phyloP scores from a whole-genome alignment of 2,113 vertebrate genomes.

The Corynorhinus townsendii region DNA sequence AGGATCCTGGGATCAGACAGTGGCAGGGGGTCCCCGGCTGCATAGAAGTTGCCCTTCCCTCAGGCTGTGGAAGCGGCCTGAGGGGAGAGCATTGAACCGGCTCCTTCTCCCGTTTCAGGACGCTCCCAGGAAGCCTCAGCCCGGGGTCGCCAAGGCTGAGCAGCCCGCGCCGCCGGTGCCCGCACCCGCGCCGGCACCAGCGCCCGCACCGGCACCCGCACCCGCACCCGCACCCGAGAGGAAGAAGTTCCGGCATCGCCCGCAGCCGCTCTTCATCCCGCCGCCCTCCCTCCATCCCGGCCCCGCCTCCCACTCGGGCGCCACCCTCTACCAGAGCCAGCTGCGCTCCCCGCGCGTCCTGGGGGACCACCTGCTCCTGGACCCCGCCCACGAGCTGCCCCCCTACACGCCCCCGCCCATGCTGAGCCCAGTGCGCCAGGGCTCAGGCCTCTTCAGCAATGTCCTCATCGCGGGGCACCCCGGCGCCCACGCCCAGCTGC shows the following conservation, averaged over 20 bases:
- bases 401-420: slow-evolving; percentile 90
- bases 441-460: slow-evolving; percentile 89
- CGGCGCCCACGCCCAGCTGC: slow-evolving; percentile 76
- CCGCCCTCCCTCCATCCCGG: slow-evolving; percentile 79
- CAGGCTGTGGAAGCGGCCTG: background rate
- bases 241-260: slow-evolving; percentile 85
- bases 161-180: slow-evolving; percentile 58
- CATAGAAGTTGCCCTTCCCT: too few species aligned
- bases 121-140: slow-evolving; percentile 75
- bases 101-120: slow-evolving; percentile 76
- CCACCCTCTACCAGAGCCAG: slow-evolving; percentile 89
- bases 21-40: background rate
- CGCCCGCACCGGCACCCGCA: slow-evolving; percentile 82
- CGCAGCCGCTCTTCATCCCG: slow-evolving; percentile 89
- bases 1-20: background rate
- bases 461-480: slow-evolving; percentile 76
- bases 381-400: slow-evolving; percentile 76
- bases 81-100: background rate
- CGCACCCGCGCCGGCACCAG: background rate
- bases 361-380: slow-evolving; percentile 80
- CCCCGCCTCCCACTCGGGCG: slow-evolving; percentile 78
- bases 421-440: slow-evolving; percentile 90
- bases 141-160: slow-evolving; percentile 70
- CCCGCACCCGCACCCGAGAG: slow-evolving; percentile 78
- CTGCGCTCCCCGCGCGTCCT: slow-evolving; percentile 84